These are phyloP conservation scores for Bufo gargarizans DNA, from an alignment of 2,113 vertebrate genomes.

Conservation along the genomic window DNA sequence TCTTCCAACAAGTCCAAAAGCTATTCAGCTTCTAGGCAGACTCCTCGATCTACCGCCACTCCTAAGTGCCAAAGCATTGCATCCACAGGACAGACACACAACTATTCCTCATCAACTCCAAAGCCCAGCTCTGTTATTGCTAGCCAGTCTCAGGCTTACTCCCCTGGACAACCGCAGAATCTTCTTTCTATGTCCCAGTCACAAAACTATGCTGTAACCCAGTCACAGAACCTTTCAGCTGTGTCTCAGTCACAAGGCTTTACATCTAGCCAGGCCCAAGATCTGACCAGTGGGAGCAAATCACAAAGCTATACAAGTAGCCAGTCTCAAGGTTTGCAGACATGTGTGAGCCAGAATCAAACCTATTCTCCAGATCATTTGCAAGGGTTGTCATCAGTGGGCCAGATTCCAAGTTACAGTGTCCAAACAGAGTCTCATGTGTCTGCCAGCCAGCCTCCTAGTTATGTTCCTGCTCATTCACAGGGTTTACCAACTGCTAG, in stretches of 20 bases:
- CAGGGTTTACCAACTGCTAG: slow-evolving; percentile 80
- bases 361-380: slow-evolving; percentile 75
- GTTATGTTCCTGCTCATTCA: slow-evolving; percentile 70
- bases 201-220: slow-evolving; percentile 66
- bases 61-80: slow-evolving; percentile 77
- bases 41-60: slow-evolving; percentile 77
- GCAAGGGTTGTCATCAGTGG: slow-evolving; percentile 71
- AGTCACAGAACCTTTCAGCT: slow-evolving; percentile 63
- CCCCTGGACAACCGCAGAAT: slow-evolving; percentile 77
- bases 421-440: slow-evolving; percentile 78
- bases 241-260: slow-evolving; percentile 79
- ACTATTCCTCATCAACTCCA: slow-evolving; percentile 73
- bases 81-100: slow-evolving; percentile 62
- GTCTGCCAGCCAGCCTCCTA: slow-evolving; percentile 59
- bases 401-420: slow-evolving; percentile 72
- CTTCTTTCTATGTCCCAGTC: slow-evolving; percentile 63
- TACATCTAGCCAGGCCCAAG: slow-evolving; percentile 82
- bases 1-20: slow-evolving; percentile 69
- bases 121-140: slow-evolving; percentile 84
- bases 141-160: slow-evolving; percentile 80
- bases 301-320: slow-evolving; percentile 62
- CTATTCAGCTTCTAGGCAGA: slow-evolving; percentile 63
- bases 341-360: slow-evolving; percentile 69
- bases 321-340: slow-evolving; percentile 73
- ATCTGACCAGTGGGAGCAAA: slow-evolving; percentile 70